Evolutionary conservation across 1,140 invertebrate species (phyloP).

Genomic region (Tribolium castaneum): DNA sequence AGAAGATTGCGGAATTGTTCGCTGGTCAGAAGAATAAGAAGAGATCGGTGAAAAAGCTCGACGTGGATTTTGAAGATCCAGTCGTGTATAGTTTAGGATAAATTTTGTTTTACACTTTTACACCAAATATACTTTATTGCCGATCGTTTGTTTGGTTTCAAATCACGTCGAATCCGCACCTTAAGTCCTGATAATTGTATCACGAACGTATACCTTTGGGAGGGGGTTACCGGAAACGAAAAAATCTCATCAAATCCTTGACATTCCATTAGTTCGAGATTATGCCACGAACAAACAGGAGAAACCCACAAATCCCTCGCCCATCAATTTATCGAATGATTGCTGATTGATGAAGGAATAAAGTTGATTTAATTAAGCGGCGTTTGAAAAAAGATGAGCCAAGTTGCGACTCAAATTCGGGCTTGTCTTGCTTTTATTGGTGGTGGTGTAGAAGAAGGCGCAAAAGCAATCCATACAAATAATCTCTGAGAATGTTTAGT

Average conservation of each 20-base stretch:
- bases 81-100: conserved; percentile 34
- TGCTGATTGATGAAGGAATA: conserved; percentile 55
- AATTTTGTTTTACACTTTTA: background rate
- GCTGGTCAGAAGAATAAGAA: conserved; percentile 20
- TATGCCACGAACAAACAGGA: conserved; percentile 42
- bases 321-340: conserved; percentile 39
- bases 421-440: conserved; percentile 31
- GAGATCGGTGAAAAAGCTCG: background rate
- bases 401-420: conserved; percentile 36
- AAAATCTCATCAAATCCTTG: conserved; percentile 46
- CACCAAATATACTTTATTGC: conserved; percentile 18
- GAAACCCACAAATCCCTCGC: background rate
- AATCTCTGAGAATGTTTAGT: conserved; percentile 47
- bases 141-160: conserved; percentile 10
- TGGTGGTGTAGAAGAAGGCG: conserved; percentile 29
- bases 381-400: conserved; percentile 5
- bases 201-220: conserved; percentile 41
- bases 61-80: conserved; percentile 26
- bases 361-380: conserved; percentile 57
- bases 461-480: conserved; percentile 46
- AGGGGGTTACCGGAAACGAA: conserved; percentile 36
- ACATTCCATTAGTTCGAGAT: conserved; percentile 45
- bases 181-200: conserved; percentile 50
- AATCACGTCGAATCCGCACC: conserved; percentile 38
- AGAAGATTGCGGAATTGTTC: conserved; percentile 35